phyloP scores from a whole-genome alignment of 2,797 vertebrate genomes.

The Jordanella pulchra region DNA sequence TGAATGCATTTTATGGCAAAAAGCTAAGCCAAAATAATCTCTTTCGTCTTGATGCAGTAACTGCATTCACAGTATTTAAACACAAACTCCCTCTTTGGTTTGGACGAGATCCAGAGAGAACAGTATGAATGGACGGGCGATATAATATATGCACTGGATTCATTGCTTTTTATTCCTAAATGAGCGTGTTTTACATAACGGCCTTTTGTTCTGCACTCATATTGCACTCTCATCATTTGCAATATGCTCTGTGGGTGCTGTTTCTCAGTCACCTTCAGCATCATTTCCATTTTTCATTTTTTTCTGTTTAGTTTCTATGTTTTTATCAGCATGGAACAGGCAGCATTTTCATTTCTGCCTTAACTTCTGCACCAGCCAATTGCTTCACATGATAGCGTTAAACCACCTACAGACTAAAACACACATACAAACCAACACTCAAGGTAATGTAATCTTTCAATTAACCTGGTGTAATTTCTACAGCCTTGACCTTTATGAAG shows the following conservation, averaged over 20 bases:
- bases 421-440: background rate
- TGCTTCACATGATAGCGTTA: background rate
- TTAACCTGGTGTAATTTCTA: background rate
- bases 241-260: conserved; percentile 23
- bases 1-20: conserved; percentile 31
- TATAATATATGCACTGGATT: conserved; percentile 32
- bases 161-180: conserved; percentile 42
- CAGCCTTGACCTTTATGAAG: background rate
- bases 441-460: background rate
- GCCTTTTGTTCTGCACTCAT: conserved; percentile 38
- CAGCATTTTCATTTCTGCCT: conserved; percentile 9
- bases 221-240: conserved; percentile 23
- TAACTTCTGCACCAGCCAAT: conserved; percentile 12
- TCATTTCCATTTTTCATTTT: conserved; percentile 26
- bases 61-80: conserved; percentile 34
- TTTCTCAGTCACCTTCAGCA: conserved; percentile 38
- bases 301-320: conserved; percentile 21
- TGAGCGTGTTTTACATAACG: conserved; percentile 53
- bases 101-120: conserved; percentile 30
- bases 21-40: conserved; percentile 36
- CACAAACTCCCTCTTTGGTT: conserved; percentile 25
- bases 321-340: conserved; percentile 21
- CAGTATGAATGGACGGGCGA: conserved; percentile 14
- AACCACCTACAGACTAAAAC: background rate
- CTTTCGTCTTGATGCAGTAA: conserved; percentile 23